Evolutionary conservation across 2,888 invertebrate species (phyloP).

Genomic region (Melieria omissa): DNA sequence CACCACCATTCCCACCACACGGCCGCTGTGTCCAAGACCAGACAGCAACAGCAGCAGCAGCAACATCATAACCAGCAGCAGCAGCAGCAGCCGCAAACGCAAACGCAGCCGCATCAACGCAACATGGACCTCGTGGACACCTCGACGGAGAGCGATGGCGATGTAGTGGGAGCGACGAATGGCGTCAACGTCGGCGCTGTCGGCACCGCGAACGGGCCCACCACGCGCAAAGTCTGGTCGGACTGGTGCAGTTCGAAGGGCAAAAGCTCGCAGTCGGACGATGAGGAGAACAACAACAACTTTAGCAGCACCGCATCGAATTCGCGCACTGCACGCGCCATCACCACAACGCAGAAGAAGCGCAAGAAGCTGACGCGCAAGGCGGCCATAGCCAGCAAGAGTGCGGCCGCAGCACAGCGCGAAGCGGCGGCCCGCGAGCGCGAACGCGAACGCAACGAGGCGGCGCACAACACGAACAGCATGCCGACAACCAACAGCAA

Average conservation of each 20-base stretch:
- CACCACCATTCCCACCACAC: constrained; percentile 28
- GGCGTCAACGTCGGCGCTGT: constrained; percentile 57
- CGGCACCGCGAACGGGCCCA: constrained; percentile 75
- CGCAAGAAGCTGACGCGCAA: constrained; percentile 66
- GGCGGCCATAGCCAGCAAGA: constrained; percentile 63
- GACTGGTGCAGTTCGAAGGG: constrained; percentile 75
- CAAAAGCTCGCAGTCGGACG: constrained; percentile 73
- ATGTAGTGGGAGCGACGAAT: constrained; percentile 49
- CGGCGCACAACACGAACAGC: constrained; percentile 62
- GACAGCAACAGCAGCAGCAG: constrained; percentile 49
- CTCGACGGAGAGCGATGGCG: constrained; percentile 60
- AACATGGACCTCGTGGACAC: constrained; percentile 59
- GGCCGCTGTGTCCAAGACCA: constrained; percentile 36
- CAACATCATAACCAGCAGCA: constrained; percentile 45
- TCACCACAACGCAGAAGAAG: constrained; percentile 58
- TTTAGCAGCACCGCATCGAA: constrained; percentile 53
- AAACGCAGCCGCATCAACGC: constrained; percentile 53
- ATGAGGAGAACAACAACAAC: constrained; percentile 69
- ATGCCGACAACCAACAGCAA: constrained; percentile 63
- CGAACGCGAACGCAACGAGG: constrained; percentile 62
- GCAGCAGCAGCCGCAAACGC: constrained; percentile 51
- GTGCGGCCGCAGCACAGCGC: constrained; percentile 62
- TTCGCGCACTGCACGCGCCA: constrained; percentile 52
- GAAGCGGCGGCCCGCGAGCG: constrained; percentile 54
- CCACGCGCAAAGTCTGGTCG: constrained; percentile 80